A percentile compares a stretch with the other conserved stretches of the same genome.
Conservation (phyloP, 2,888 invertebrate genomes). For the Diaprepes abbreviatus region DNA sequence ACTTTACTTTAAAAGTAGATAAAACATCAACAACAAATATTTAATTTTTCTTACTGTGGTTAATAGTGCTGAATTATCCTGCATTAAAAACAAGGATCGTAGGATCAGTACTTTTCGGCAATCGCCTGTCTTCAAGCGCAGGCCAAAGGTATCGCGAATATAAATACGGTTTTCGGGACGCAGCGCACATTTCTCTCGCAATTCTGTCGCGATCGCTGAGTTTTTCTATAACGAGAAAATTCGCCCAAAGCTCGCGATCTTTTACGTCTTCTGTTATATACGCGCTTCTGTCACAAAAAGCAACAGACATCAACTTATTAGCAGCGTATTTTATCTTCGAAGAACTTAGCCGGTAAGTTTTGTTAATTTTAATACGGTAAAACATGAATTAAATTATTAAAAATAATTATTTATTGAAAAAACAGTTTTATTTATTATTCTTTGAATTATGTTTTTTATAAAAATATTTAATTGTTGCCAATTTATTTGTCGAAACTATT, state of each 20-base stretch:
- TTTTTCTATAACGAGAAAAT: constrained; percentile 24
- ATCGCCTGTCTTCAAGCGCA: constrained; percentile 35
- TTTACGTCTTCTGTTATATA: neutral
- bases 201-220: constrained; percentile 35
- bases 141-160: constrained; percentile 42
- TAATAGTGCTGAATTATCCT: too few species aligned
- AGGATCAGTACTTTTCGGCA: neutral
- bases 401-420: too few species aligned
- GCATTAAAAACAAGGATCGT: neutral
- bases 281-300: neutral
- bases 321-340: neutral
- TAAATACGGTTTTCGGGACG: constrained; percentile 40
- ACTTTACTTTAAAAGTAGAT: too few species aligned
- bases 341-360: constrained; percentile 7
- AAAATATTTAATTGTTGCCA: too few species aligned
- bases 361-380: too few species aligned
- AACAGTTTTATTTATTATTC: too few species aligned
- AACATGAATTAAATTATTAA: too few species aligned
- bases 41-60: too few species aligned
- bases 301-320: neutral
- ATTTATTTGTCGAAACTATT: too few species aligned
- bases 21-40: too few species aligned
- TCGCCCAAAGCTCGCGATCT: constrained; percentile 7
- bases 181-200: constrained; percentile 41
- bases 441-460: too few species aligned